A percentile compares a stretch with the other conserved stretches of the same genome.
Evolutionary conservation across 2,888 invertebrate species (phyloP).

Genomic region (Thymelicus lineola): DNA sequence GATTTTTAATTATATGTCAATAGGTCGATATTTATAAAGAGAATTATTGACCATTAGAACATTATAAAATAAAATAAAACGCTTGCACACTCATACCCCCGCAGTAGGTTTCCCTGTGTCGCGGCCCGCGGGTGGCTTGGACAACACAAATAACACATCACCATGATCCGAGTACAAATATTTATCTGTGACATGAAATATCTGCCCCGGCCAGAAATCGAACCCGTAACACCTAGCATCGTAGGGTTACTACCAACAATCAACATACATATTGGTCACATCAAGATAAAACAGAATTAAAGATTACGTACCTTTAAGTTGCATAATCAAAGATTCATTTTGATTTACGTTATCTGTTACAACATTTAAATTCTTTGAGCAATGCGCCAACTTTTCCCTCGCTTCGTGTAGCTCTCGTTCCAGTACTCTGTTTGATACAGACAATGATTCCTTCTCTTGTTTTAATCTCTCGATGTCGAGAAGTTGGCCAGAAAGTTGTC

Average conservation of each 20-base stretch:
- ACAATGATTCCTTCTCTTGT: conserved; percentile 91
- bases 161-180: no score
- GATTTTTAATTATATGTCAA: neutral
- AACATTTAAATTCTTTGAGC: conserved; percentile 87
- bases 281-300: neutral
- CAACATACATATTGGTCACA: no score
- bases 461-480: conserved; percentile 89
- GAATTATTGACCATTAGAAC: neutral
- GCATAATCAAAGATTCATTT: conserved; percentile 88
- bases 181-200: no score
- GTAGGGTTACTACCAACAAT: no score
- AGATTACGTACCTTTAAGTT: conserved; percentile 85
- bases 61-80: no score
- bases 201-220: no score
- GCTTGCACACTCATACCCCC: no score
- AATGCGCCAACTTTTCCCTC: conserved; percentile 87
- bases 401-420: conserved; percentile 90
- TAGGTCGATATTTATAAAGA: neutral
- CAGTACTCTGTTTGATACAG: conserved; percentile 89
- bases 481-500: conserved; percentile 89
- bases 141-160: no score
- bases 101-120: no score
- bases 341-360: conserved; percentile 89
- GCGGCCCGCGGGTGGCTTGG: no score
- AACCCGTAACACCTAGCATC: no score